Base-by-base conservation (phyloP, 2,113 vertebrate genomes). In the Cromileptes altivelis region DNA sequence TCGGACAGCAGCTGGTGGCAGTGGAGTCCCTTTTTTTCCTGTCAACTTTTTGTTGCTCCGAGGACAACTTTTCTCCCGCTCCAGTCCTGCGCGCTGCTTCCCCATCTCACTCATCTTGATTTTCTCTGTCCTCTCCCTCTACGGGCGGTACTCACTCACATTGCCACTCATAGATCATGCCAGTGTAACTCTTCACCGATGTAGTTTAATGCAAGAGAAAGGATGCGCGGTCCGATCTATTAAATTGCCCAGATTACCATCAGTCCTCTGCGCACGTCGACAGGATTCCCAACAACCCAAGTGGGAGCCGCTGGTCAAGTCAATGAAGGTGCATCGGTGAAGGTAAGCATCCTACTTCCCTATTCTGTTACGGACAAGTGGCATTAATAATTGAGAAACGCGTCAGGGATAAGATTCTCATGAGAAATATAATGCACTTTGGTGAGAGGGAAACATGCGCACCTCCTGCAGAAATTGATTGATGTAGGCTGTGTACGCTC, bases 261-360 rank as follows among this genome's bases (percentile, higher is more conserved):
- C 89, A 81, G 76, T 83, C 70, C 86, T 75, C 79, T 37, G 58
- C 85, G 81, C 85, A 85, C 84, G 74, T 89, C 90, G 67, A 82
- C 88, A 78, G 95, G 93, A 93, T 88, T 90, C 90, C 90, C 89
- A 88, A 79, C 85, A 91, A 84, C 63, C 88, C 81, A 67, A 86
- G 89, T 80, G 87, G 90, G 91, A 93, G 89, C 82, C 73, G 70
- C 87, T 25, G 80, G 75, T 57, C 85, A 91, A 83, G 86, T 92
- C 90, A 73, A 92, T 93, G 91, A 94, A 87, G 91, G 90, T 30
- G 87, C 87, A 71, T 84, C 90, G 81, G 81, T 93, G 83, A 93
- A 94, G 94, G 94, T 95, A 94, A 94, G 93, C 85, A n/a, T 45
- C 78, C 60, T 37, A 40, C 81, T 91, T 88, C 70, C 58, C 27